Evolutionary conservation across 2,797 vertebrate genomes (phyloP), one percentile per base, ranked within the genome.

Genomic region (Alectoris magna): DNA sequence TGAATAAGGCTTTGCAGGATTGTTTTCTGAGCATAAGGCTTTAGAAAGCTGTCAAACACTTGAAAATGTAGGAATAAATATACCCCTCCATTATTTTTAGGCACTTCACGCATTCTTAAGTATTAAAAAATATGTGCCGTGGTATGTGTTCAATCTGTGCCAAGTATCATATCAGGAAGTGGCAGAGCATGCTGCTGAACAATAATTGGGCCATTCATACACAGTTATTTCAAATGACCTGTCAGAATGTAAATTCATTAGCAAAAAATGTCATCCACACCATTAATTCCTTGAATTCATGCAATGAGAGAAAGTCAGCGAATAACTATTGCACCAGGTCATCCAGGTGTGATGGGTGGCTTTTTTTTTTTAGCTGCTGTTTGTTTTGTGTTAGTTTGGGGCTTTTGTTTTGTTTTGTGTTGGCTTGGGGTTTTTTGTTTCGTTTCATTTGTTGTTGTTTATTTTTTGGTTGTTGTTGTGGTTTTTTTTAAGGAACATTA

Each of bases 31-130:
- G 38, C 67, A 85, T 80, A 87, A 78, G 66, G 34, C 62, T 83
- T 94, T 81, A 31, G 72, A 93, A 93, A 86, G n/a, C 85, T 81
- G 63, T 93, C 84, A 96, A 91, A 84, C 43, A 21, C 55, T 89
- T 69, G 49, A 88, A 92, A 90, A 80, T 2, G 2, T 27, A 68
- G 11, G 31, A 88, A 94, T 62, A 94, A 87, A 92, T 84, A 90
- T 36, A 81, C 6, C 87, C 8, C 26, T 87, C 23, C 36, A 51
- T 78, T 88, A 94, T 94, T 91, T 89, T 78, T 85, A 83, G 87
- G 2, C 18, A 39, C 11, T 74, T 76, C 64, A 88, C 41, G 49
- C 46, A 81, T 86, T 72, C 51, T 87, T 83, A 80, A 80, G 41
- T 46, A 85, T 87, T 69, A 49, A 84, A 88, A 92, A 58, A 59